Base-by-base conservation (phyloP, 2,797 vertebrate species). In the Catharus ustulatus region DNA sequence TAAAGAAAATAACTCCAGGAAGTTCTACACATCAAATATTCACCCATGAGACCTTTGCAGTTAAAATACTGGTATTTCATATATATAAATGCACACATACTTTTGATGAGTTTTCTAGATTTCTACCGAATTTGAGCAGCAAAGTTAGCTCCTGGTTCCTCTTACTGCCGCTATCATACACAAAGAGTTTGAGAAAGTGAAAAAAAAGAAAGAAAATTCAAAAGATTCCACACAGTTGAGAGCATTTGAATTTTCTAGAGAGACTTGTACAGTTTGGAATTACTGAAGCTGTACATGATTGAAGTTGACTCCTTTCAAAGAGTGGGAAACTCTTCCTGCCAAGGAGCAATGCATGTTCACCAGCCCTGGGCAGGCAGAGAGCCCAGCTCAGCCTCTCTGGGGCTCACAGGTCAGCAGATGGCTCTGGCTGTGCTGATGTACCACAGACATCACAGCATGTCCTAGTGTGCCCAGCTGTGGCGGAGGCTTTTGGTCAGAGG, bases 271-370 rank as follows among this genome's bases (percentile, higher is more conserved):
- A 45, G 9, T 32, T 52, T 52, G 34, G 34, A 22, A 15, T 58
- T 54, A 38, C 7, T 54, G 54, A 72, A 86, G 34, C 49, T 22
- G 21, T 34, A 36, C 10, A 6, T 34, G 36, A 4, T 4, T 58
- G 62, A 87, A 66, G 32, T 20, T 59, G 29, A 17, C 13, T 52
- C 16, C 49, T 82, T n/a, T 42, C 40, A 30, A 77, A 32, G 46
- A 20, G 0, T 1, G 30, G 15, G 36, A 45, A 30, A 5, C 29
- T 51, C n/a, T 72, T 45, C n/a, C 19, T 13, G 6, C 19, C 1
- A 1, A 46, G 55, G 54, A 38, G 55, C 0, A 0, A 15, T 22
- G 14, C 0, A 1, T 1, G 2, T 3, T 1, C 55, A 21, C 16
- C 40, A 76, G 55, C 13, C 64, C 51, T 0, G 3, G 71, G 69